Percentiles rank a stretch among this genome's conserved stretches.
These are phyloP conservation scores for Drosophila differens DNA, from an alignment of 2,888 invertebrate genomes.

Conservation along the genomic window DNA sequence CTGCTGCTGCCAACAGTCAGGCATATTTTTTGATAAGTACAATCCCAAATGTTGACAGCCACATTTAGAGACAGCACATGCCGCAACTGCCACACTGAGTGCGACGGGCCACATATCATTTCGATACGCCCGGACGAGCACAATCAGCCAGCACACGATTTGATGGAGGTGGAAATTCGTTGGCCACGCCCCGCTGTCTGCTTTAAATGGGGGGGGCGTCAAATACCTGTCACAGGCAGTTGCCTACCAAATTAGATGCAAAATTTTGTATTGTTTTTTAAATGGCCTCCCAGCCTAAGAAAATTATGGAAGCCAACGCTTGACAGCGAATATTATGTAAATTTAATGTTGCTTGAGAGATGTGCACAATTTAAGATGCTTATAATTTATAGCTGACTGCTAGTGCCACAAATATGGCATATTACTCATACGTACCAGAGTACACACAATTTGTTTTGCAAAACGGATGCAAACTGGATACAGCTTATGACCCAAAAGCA, in stretches of 20 bases:
- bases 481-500: conserved; percentile 48
- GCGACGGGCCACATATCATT: conserved; percentile 47
- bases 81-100: neutral
- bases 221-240: conserved; percentile 41
- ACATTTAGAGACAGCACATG: conserved; percentile 39
- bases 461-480: neutral
- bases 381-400: conserved; percentile 42
- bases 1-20: neutral
- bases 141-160: conserved; percentile 28
- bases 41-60: conserved; percentile 44
- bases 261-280: conserved; percentile 53
- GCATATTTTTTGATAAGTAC: conserved; percentile 36
- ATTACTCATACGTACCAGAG: conserved; percentile 69
- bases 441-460: conserved; percentile 28
- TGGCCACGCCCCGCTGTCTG: conserved; percentile 28
- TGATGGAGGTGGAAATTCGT: conserved; percentile 22
- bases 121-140: conserved; percentile 16
- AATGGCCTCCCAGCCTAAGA: conserved; percentile 20
- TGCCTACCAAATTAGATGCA: conserved; percentile 44
- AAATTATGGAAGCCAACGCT: conserved; percentile 8
- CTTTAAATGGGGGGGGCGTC: conserved; percentile 1
- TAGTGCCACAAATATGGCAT: conserved; percentile 38
- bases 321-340: conserved; percentile 26
- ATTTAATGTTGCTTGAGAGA: conserved; percentile 30
- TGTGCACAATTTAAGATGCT: conserved; percentile 48